Base-by-base conservation (phyloP, 2,797 vertebrate species). In the Chiroxiphia lanceolata region DNA sequence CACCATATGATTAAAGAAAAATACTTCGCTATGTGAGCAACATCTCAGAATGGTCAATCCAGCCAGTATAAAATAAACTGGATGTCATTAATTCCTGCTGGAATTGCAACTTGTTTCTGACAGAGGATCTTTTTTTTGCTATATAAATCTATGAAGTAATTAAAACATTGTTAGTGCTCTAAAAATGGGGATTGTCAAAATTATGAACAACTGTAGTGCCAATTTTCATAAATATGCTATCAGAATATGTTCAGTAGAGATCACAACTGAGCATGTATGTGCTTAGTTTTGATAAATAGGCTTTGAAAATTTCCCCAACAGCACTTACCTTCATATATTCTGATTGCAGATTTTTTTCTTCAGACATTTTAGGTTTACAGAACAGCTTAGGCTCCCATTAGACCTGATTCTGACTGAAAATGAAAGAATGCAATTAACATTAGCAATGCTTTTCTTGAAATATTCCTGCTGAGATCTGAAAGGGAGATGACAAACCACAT, bases 401-500 rank as follows among this genome's bases (percentile, higher is more conserved):
- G 48, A 69, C 20, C 14, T 63, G 34, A 60, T 68, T 56, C 38
- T 69, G 22, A 57, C 1, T 50, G 51, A 87, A 92, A 83, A 1
- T 10, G 33, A 83, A 94, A 91, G 15, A 91, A 53, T 21, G 34
- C 12, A 61, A 48, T 79, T 69, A 89, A 59, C 12, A 44, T 70
- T 80, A 68, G 42, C 27, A 83, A 48, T 50, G 34, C 17, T 89
- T 68, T 81, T 68, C 65, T 89, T 89, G 65, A 87, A 89, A 81
- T 78, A 77, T 44, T 93, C 72, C 79, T 71, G n/a, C 63, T 77
- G 79, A 74, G 87, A 77, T 92, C 19, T 75, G 53, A 89, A 95
- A 86, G 19, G 45, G 56, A 79, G 64, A 83, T 87, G 90, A 92
- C 57, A 95, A 93, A 83, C 69, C 38, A 93, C 68, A 87, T 13